Base-by-base conservation (phyloP, 2,888 invertebrate species). In the Oscheius sp. region DNA sequence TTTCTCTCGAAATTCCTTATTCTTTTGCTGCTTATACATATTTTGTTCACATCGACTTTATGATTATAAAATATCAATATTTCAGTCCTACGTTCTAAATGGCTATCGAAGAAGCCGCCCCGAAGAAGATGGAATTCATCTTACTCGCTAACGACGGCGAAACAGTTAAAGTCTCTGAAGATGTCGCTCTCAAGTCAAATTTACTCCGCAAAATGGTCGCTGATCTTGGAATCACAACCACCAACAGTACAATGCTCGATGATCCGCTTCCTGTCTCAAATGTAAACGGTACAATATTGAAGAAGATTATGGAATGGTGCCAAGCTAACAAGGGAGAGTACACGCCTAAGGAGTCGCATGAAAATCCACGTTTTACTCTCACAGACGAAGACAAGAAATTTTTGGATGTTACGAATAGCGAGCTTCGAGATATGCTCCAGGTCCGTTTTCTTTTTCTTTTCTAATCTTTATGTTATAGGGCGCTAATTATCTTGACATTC, bases 111-210 rank as follows among this genome's bases (percentile, higher is more conserved):
- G n/a, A n/a, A n/a, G n/a, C 49, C 5, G 49, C 16, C 16, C 16
- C 16, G 13, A 49, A 49, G 49, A n/a, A 49, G 49, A n/a, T 49
- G n/a, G 21, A 49, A 21, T 49, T 49, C 49, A 3, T 49, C 2
- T 21, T 49, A 3, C 5, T 18, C n/a, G 13, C 49, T 21, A 49
- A 49, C 49, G 49, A 49, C 21, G 49, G 13, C 5, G 21, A n/a
- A n/a, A 13, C 16, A 13, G 7, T 49, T n/a, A 49, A n/a, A 18
- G 49, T 13, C n/a, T n/a, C 16, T n/a, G 7, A 49, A 49, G 49
- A 49, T 49, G 13, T 49, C 49, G 49, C 49, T 21, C 21, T 49
- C 49, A n/a, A 49, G 49, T 49, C 49, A 21, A 49, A 49, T 49
- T 21, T 49, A 13, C 5, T 49, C 49, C 16, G 21, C n/a, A 49